These are phyloP conservation scores for Unio pictorum DNA, from an alignment of 2,888 invertebrate species.

Conservation along the genomic window DNA sequence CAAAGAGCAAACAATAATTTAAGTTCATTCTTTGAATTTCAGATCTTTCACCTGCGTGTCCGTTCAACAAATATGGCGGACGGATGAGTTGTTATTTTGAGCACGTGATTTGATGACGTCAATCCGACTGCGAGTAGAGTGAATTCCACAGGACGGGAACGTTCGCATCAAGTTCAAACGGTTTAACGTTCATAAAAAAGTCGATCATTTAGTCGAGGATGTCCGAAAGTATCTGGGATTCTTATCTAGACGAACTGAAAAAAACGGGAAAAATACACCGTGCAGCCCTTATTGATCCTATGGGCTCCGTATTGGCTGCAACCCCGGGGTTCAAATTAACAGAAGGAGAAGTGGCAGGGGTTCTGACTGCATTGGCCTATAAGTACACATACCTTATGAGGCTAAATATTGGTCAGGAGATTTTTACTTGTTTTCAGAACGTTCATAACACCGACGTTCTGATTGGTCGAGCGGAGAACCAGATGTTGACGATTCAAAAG, in stretches of 20 bases:
- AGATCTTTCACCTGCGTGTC: too few relatives aligned
- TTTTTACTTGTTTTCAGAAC: constrained; percentile 41
- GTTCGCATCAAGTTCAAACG: too few relatives aligned
- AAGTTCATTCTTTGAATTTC: too few relatives aligned
- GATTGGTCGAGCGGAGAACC: constrained; percentile 41
- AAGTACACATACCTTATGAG: constrained; percentile 28
- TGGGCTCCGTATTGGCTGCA: constrained; percentile 21
- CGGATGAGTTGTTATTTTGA: too few relatives aligned
- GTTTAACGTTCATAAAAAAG: too few relatives aligned
- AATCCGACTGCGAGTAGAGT: too few relatives aligned
- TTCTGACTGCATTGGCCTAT: constrained; percentile 19
- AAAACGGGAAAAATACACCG: constrained; percentile 29
- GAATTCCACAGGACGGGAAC: too few relatives aligned
- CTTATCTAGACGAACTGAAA: neutral
- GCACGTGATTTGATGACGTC: too few relatives aligned
- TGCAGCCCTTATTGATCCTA: constrained; percentile 29
- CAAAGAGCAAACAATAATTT: too few relatives aligned
- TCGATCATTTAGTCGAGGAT: too few relatives aligned
- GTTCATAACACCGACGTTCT: constrained; percentile 33
- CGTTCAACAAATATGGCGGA: too few relatives aligned
- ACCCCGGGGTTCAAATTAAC: constrained; percentile 20
- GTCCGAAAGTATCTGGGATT: neutral
- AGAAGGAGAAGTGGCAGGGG: constrained; percentile 13
- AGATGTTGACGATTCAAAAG: constrained; percentile 42
- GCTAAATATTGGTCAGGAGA: constrained; percentile 30